phyloP scores from a whole-genome alignment of 2,113 vertebrate species.

The Burhinus oedicnemus region DNA sequence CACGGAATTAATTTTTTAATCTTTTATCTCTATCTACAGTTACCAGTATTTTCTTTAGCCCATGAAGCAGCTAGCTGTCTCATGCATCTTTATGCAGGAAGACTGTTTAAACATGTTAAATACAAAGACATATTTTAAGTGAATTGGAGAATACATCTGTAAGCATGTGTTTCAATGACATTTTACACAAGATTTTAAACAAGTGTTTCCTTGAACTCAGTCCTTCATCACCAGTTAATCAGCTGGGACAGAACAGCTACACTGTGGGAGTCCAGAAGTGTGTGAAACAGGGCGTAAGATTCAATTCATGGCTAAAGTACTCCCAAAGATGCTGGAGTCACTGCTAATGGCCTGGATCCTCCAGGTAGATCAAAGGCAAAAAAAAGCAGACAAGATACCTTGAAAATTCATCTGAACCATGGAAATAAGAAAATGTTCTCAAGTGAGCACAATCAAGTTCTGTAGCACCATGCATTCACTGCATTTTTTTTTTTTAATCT shows the following conservation, averaged over 20 bases:
- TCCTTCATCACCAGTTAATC: not conserved
- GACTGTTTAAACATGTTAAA: not conserved
- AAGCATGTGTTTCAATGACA: not conserved
- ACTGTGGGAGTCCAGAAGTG: not conserved
- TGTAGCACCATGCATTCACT: not conserved
- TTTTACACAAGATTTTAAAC: not conserved
- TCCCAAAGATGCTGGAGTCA: not conserved
- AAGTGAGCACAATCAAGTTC: not conserved
- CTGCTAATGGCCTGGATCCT: slow-evolving; percentile 3
- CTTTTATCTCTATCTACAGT: not conserved
- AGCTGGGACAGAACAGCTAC: not conserved
- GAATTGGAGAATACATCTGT: not conserved
- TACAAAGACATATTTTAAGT: not conserved
- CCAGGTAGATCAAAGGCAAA: not conserved
- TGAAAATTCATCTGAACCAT: not conserved
- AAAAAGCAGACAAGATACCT: not conserved
- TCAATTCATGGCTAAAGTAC: not conserved
- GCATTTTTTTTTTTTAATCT: not conserved
- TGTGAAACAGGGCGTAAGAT: slow-evolving; percentile 7
- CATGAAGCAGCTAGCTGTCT: not conserved
- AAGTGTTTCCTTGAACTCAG: not conserved
- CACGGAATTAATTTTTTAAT: not conserved
- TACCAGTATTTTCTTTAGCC: not conserved
- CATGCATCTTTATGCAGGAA: not conserved
- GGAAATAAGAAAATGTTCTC: slow-evolving; percentile 10